phyloP scores from a whole-genome alignment of 2,113 vertebrate species.

The Lanius ludovicianus region DNA sequence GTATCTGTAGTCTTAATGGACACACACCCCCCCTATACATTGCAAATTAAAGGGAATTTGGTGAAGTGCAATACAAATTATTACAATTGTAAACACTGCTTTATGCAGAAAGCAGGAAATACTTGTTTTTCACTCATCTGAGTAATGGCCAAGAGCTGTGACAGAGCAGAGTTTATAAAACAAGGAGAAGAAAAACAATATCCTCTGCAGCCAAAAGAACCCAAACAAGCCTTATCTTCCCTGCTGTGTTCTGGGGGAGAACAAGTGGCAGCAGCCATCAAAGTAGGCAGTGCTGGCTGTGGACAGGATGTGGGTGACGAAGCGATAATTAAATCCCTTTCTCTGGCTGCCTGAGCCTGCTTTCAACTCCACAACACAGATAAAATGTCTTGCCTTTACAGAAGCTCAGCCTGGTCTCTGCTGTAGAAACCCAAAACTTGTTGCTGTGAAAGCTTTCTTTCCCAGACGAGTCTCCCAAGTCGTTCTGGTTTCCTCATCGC shows the following conservation, averaged over 20 bases:
- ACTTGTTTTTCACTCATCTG: neutral
- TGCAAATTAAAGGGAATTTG: neutral
- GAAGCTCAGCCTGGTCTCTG: neutral
- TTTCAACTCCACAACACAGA: neutral
- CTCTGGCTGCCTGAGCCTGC: neutral
- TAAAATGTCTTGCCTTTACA: neutral
- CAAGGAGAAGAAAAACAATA: neutral
- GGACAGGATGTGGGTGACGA: neutral
- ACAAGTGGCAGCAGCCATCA: neutral
- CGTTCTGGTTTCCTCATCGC: neutral
- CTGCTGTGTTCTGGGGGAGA: neutral
- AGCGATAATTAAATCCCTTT: constrained; percentile 18
- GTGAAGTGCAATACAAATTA: neutral
- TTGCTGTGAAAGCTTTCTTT: neutral
- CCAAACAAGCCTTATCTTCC: neutral
- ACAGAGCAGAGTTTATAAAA: neutral
- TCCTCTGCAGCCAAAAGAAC: neutral
- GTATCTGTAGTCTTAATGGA: neutral
- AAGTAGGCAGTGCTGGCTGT: neutral
- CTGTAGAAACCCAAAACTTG: neutral
- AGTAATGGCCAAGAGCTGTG: neutral
- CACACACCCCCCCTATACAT: rapidly evolving
- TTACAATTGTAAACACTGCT: neutral
- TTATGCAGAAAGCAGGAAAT: neutral
- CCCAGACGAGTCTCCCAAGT: neutral